Conservation (phyloP, 2,888 invertebrate species). For the Blastobasis adustella region DNA sequence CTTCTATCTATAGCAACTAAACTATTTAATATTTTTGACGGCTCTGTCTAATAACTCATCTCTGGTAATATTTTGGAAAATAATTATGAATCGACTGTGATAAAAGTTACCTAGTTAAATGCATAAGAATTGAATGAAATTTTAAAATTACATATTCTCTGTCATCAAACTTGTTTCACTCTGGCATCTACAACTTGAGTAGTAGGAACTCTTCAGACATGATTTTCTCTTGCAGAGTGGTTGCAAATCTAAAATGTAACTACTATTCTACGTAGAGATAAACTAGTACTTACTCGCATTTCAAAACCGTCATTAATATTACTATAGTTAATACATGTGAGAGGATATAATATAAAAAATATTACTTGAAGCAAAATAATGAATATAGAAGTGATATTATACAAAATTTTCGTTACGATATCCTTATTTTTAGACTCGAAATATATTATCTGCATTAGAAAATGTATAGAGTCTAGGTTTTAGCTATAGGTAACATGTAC, state of each 20-base stretch:
- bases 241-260: no score
- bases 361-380: constrained; percentile 28
- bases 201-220: no score
- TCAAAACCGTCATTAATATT: constrained; percentile 46
- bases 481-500: constrained; percentile 11
- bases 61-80: constrained; percentile 11
- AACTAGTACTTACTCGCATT: constrained; percentile 27
- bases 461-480: constrained; percentile 34
- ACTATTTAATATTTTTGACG: constrained; percentile 54
- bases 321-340: constrained; percentile 26
- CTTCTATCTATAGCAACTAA: no score
- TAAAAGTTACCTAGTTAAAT: constrained; percentile 43
- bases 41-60: constrained; percentile 22
- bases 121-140: constrained; percentile 33
- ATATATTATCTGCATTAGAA: constrained; percentile 49
- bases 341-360: constrained; percentile 14
- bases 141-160: no score
- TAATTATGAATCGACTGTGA: constrained; percentile 37
- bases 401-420: constrained; percentile 34
- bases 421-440: constrained; percentile 57
- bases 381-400: constrained; percentile 37
- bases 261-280: no score
- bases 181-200: no score
- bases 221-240: no score
- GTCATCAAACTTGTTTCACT: no score